Conservation (phyloP, 2,888 invertebrate genomes). For the Plebejus argus region DNA sequence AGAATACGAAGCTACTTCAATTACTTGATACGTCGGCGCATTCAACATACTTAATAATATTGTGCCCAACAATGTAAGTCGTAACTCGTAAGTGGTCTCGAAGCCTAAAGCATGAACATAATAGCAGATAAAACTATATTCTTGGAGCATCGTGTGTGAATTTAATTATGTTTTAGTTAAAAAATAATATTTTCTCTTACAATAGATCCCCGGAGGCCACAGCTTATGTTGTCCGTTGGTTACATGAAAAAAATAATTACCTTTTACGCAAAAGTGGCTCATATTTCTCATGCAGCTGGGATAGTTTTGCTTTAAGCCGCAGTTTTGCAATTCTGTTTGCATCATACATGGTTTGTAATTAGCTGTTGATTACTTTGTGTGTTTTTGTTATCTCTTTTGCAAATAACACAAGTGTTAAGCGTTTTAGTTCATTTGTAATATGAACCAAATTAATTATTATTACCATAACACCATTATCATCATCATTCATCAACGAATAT, state of each 20-base stretch:
- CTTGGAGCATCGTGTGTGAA: conserved; percentile 19
- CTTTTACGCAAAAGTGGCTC: neutral
- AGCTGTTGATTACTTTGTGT: conserved; percentile 27
- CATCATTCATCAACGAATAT: neutral
- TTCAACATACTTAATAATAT: too few relatives aligned
- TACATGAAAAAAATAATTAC: conserved; percentile 5
- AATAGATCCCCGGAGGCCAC: conserved; percentile 24
- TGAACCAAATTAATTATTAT: conserved; percentile 24
- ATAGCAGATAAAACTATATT: conserved; percentile 15
- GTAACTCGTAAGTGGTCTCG: neutral
- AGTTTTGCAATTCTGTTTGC: conserved; percentile 20
- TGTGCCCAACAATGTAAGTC: neutral
- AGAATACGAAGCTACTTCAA: neutral
- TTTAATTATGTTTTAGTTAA: conserved; percentile 24
- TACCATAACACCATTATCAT: neutral
- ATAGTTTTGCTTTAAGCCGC: neutral
- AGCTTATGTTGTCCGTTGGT: conserved; percentile 20
- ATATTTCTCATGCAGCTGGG: neutral
- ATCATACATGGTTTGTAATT: conserved; percentile 27
- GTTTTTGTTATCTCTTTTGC: conserved; percentile 20
- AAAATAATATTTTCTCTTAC: conserved; percentile 22
- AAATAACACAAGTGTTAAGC: conserved; percentile 14
- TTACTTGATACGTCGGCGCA: neutral
- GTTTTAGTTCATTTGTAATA: conserved; percentile 18
- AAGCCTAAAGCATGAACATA: conserved; percentile 16